These are phyloP conservation scores for Tragelaphus buxtoni DNA, from an alignment of 2,113 vertebrate genomes.

Conservation along the genomic window DNA sequence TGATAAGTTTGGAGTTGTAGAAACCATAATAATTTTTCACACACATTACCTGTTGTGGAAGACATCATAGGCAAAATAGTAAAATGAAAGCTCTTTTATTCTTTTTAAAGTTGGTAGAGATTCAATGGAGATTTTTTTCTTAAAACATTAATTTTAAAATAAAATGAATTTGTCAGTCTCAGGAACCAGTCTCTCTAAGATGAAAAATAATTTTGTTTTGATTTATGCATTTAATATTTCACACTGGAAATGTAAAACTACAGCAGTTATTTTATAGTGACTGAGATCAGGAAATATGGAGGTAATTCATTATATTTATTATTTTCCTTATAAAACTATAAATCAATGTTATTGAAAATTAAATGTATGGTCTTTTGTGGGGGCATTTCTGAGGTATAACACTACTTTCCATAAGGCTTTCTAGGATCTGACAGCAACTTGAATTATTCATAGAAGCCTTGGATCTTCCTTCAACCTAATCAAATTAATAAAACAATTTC, in stretches of 20 bases:
- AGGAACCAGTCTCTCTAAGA: conserved; percentile 82
- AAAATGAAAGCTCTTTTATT: conserved; percentile 48
- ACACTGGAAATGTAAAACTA: conserved; percentile 90
- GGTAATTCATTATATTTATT: conserved; percentile 95
- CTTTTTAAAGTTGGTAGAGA: conserved; percentile 60
- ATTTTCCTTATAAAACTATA: conserved; percentile 93
- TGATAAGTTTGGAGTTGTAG: conserved; percentile 49
- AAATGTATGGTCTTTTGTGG: conserved; percentile 82
- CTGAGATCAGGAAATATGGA: conserved; percentile 88
- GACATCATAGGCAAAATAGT: conserved; percentile 49
- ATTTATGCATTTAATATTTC: conserved; percentile 98
- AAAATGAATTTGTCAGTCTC: conserved; percentile 92
- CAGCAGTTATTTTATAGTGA: conserved; percentile 85
- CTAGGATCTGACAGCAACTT: conserved; percentile 82
- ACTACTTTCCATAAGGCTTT: conserved; percentile 86
- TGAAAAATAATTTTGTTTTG: conserved; percentile 89
- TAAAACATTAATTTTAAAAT: conserved; percentile 86
- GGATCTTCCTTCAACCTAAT: conserved; percentile 78
- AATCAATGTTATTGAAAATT: conserved; percentile 90
- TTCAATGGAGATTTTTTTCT: conserved; percentile 75
- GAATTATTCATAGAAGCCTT: conserved; percentile 86
- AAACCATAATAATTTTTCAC: conserved; percentile 12
- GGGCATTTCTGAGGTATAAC: conserved; percentile 78
- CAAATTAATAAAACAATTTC: conserved; percentile 81
- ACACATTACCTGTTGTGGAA: conserved; percentile 43